Evolutionary conservation across 2,888 invertebrate genomes (phyloP).

Genomic region (Electrophaes corylata): DNA sequence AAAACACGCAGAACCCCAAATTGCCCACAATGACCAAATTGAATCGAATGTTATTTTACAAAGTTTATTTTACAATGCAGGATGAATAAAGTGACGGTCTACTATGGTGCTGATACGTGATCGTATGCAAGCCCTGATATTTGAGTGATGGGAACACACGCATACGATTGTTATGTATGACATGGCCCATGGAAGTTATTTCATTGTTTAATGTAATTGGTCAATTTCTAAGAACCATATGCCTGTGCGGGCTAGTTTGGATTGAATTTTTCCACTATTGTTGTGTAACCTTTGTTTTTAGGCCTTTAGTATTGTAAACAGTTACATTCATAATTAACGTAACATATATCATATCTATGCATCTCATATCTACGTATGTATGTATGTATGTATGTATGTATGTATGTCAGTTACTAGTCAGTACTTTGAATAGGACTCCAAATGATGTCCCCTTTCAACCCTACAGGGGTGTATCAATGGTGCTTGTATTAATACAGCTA

Average conservation of each 20-base stretch:
- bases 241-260: neutral
- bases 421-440: no score
- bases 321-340: no score
- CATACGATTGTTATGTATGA: constrained; percentile 38
- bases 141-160: constrained; percentile 35
- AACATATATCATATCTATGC: no score
- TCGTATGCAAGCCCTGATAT: constrained; percentile 4
- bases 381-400: no score
- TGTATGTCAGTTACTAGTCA: no score
- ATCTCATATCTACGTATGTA: no score
- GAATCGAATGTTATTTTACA: neutral
- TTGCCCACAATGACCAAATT: neutral
- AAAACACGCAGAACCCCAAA: neutral
- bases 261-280: neutral
- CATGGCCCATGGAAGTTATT: constrained; percentile 23
- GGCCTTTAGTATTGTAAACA: no score
- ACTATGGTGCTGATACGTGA: constrained; percentile 17
- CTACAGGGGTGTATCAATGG: no score
- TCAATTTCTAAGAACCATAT: constrained; percentile 22
- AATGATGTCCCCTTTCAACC: no score
- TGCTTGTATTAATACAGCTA: no score
- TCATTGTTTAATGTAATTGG: constrained; percentile 21
- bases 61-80: neutral
- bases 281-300: neutral
- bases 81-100: neutral